These are phyloP conservation scores for Ceratina japonica DNA, from an alignment of 1,140 invertebrate genomes.

Conservation along the genomic window DNA sequence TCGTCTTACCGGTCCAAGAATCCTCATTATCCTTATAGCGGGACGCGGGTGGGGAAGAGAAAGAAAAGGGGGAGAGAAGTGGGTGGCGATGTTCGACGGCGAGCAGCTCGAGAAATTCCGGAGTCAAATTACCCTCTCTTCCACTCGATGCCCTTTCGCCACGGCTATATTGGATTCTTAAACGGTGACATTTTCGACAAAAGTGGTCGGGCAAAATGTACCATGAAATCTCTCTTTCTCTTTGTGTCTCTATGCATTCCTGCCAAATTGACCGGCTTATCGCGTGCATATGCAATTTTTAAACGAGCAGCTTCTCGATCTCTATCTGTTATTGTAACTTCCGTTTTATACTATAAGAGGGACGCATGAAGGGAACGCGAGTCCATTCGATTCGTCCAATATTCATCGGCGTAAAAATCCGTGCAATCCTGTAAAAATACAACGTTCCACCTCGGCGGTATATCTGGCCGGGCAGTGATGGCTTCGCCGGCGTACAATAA, in stretches of 20 bases:
- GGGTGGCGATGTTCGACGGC: conserved; percentile 41
- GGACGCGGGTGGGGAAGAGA: conserved; percentile 3
- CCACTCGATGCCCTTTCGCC: conserved; percentile 54
- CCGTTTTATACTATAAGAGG: conserved; percentile 10
- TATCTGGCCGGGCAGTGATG: conserved; percentile 62
- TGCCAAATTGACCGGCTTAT: conserved; percentile 16
- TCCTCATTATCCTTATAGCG: conserved; percentile 59
- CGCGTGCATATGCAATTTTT: not conserved
- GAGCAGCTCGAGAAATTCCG: conserved; percentile 58
- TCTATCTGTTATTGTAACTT: conserved; percentile 8
- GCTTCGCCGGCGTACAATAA: conserved; percentile 75
- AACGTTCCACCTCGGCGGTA: conserved; percentile 71
- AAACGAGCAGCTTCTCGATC: not conserved
- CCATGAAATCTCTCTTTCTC: not conserved
- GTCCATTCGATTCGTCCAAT: conserved; percentile 49
- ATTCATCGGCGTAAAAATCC: conserved; percentile 54
- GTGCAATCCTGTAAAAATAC: conserved; percentile 71
- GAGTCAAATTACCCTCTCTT: conserved; percentile 71
- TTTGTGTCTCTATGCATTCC: not conserved
- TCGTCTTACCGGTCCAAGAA: conserved; percentile 61
- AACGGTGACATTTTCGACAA: conserved; percentile 62
- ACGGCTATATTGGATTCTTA: conserved; percentile 74
- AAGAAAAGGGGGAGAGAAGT: conserved; percentile 17
- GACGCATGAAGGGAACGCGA: conserved; percentile 20
- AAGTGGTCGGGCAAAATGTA: not conserved